Evolutionary conservation across 2,888 invertebrate species (phyloP).

Genomic region (Iphiclides podalirius): DNA sequence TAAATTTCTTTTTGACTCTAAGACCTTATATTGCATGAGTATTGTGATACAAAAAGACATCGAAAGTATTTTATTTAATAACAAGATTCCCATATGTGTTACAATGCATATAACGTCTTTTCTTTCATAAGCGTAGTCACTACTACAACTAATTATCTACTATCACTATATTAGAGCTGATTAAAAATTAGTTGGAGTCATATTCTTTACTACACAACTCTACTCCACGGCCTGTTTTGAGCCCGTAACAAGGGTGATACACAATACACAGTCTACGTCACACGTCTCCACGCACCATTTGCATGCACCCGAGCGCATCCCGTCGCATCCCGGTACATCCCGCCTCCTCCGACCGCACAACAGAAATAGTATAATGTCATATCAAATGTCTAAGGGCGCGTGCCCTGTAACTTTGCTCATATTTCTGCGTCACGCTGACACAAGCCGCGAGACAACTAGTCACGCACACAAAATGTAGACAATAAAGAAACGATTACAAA

Average conservation of each 20-base stretch:
- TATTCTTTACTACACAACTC: too few relatives aligned
- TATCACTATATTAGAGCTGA: too few relatives aligned
- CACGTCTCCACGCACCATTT: slow-evolving; percentile 76
- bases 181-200: too few relatives aligned
- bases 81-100: too few relatives aligned
- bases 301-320: slow-evolving; percentile 68
- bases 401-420: slow-evolving; percentile 37
- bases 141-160: too few relatives aligned
- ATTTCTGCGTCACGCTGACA: background rate
- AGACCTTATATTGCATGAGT: too few relatives aligned
- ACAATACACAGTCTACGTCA: slow-evolving; percentile 51
- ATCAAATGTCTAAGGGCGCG: slow-evolving; percentile 64
- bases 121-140: too few relatives aligned
- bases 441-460: background rate
- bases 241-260: slow-evolving; percentile 55
- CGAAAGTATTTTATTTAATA: too few relatives aligned
- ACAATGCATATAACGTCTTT: too few relatives aligned
- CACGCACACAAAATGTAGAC: background rate
- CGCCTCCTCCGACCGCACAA: slow-evolving; percentile 40
- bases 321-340: slow-evolving; percentile 47
- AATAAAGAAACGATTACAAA: slow-evolving; percentile 1
- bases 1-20: too few relatives aligned
- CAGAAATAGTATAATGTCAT: slow-evolving; percentile 75
- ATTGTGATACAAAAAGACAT: too few relatives aligned
- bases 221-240: slow-evolving; percentile 43